Conservation (phyloP, 2,113 vertebrate species). For the Chauna torquata region DNA sequence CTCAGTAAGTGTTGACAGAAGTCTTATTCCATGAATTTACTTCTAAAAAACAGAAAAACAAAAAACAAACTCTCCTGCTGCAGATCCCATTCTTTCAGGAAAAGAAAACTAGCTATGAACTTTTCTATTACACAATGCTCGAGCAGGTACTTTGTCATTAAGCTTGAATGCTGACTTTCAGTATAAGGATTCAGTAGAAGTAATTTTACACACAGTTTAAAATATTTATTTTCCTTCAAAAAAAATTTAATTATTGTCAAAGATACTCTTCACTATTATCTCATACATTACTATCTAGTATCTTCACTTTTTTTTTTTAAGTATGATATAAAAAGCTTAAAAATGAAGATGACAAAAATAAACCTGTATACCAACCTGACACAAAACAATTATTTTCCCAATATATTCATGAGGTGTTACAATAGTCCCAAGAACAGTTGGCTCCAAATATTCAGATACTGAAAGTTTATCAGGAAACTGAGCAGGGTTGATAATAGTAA, state of each 20-base stretch:
- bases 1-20: not conserved
- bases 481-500: constrained; percentile 91
- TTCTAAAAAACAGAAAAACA: not conserved
- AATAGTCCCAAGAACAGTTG: constrained; percentile 91
- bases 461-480: constrained; percentile 89
- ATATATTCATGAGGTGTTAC: constrained; percentile 87
- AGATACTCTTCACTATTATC: not conserved
- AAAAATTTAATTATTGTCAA: not conserved
- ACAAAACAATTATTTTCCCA: constrained; percentile 90
- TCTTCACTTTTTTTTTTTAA: not conserved
- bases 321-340: not conserved
- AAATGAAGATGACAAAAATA: not conserved
- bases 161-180: not conserved
- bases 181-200: not conserved
- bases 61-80: not conserved
- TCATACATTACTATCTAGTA: not conserved
- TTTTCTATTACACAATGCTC: not conserved
- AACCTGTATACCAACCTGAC: constrained; percentile 82
- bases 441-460: constrained; percentile 91
- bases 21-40: not conserved
- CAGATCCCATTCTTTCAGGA: not conserved
- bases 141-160: not conserved
- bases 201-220: not conserved
- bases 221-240: not conserved
- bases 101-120: not conserved